Percentiles rank a stretch among this genome's conserved stretches.
phyloP scores from a whole-genome alignment of 23 tunicate species.

The Clavelina lepadiformis region DNA sequence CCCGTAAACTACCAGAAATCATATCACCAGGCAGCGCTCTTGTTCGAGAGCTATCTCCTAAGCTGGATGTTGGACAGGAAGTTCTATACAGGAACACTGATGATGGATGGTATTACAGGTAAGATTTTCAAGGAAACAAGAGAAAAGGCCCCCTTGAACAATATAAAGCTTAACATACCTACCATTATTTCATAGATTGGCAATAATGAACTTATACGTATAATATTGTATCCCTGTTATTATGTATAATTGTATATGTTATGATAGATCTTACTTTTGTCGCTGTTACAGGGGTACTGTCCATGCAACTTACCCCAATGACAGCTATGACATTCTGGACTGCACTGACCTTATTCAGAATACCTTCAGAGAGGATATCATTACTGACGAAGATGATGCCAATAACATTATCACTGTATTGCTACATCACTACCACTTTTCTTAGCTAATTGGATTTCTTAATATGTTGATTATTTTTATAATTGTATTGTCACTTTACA shows the following conservation, averaged over 20 bases:
- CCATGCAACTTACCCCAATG: constrained; percentile 4
- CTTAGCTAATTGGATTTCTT: not conserved
- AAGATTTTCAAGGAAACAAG: constrained; percentile 5
- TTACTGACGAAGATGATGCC: constrained; percentile 79
- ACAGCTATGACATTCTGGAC: constrained; percentile 36
- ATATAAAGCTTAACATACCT: too few relatives aligned
- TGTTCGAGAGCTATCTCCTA: constrained; percentile 11
- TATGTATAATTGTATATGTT: not conserved
- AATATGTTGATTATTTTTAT: not conserved
- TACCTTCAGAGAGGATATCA: constrained; percentile 49
- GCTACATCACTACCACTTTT: not conserved
- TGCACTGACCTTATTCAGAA: constrained; percentile 23
- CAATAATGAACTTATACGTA: too few relatives aligned
- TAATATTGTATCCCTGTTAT: too few relatives aligned
- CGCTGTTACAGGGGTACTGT: constrained; percentile 45
- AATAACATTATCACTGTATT: constrained; percentile 23
- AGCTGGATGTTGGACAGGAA: constrained; percentile 25
- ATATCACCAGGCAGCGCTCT: constrained; percentile 3
- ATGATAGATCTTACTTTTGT: too few relatives aligned
- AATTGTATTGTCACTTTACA: not conserved
- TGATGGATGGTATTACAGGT: constrained; percentile 91
- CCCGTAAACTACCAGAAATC: constrained; percentile 7
- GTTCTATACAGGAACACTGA: constrained; percentile 47
- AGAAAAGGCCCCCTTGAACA: too few relatives aligned
- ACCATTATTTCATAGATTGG: too few relatives aligned